Base-by-base conservation (phyloP, 2,888 invertebrate genomes). In the Julus scandinavius region DNA sequence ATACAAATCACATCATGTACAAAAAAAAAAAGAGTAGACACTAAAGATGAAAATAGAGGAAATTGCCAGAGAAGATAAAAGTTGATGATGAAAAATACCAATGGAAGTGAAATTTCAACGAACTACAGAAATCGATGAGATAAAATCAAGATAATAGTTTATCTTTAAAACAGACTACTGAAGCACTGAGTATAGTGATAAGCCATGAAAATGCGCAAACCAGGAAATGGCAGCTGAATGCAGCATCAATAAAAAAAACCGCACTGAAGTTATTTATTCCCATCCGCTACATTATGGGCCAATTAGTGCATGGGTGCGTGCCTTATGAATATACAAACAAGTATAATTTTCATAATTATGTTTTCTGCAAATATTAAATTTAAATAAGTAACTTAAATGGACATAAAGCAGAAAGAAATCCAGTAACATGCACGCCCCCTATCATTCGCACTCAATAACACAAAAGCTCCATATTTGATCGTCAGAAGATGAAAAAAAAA, bases 131-230 rank as follows among this genome's bases (percentile, higher is more conserved):
- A 72, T 72, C 72, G 63, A 63, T 63, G 63, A 63, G 72, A 72
- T 72, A n/a, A 72, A 9, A 72, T 72, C 72, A 29, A 29, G 72
- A 72, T 72, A 72, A 72, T 72, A 13, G 72, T 72, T 72, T 72
- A 72, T 72, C 72, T 72, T 72, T 72, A 72, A 29, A 72, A 29
- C 9, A 13, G 72, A n/a, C 63, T 63, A n/a, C 72, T 72, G 29
- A 17, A 54, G 15, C 15, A 54, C 54, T 17, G 54, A 72, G 72
- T 9, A 29, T 29, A 29, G n/a, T 29, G 72, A 72, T 72, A 72
- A 72, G 72, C 72, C 29, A 29, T 29, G 72, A 72, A 72, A 72
- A 72, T 72, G 72, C 72, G 72, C 72, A 38, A 72, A 72, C 72
- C 72, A 29, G 72, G 72, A 72, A 72, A 72, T 13, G 72, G 72